phyloP scores from a whole-genome alignment of 1,140 invertebrate species.

The Drosophila kepulauana region DNA sequence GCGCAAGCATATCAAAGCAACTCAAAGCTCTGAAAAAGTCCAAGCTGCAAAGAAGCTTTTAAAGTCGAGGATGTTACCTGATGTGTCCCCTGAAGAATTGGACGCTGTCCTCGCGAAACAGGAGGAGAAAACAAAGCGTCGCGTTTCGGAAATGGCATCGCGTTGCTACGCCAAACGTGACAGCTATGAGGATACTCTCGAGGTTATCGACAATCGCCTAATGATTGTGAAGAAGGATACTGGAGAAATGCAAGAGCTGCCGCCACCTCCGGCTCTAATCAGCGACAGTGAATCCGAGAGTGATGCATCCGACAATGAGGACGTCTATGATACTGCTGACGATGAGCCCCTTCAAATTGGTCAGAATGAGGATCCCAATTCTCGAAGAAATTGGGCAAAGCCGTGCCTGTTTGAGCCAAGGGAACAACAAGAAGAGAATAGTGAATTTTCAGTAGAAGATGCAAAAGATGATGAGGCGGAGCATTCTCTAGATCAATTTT shows the following conservation, averaged over 20 bases:
- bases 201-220: slow-evolving; percentile 68
- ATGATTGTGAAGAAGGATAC: slow-evolving; percentile 73
- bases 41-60: slow-evolving; percentile 54
- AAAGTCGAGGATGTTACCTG: slow-evolving; percentile 36
- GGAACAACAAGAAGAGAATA: slow-evolving; percentile 20
- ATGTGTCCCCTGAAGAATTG: slow-evolving; percentile 45
- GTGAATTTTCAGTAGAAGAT: not conserved
- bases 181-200: slow-evolving; percentile 67
- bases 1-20: not conserved
- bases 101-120: slow-evolving; percentile 46
- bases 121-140: slow-evolving; percentile 36
- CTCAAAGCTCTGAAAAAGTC: slow-evolving; percentile 43
- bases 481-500: slow-evolving; percentile 45
- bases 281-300: slow-evolving; percentile 46
- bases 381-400: slow-evolving; percentile 44
- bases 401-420: slow-evolving; percentile 51
- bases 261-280: slow-evolving; percentile 54
- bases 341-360: slow-evolving; percentile 26
- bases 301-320: slow-evolving; percentile 27
- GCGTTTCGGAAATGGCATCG: slow-evolving; percentile 42
- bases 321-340: slow-evolving; percentile 66
- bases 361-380: slow-evolving; percentile 10
- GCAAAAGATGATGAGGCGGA: slow-evolving; percentile 18
- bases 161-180: slow-evolving; percentile 68
- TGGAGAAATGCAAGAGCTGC: slow-evolving; percentile 62